Evolutionary conservation across 2,797 vertebrate species (phyloP), one percentile per base, ranked within the genome.

Genomic region (Carapus acus): DNA sequence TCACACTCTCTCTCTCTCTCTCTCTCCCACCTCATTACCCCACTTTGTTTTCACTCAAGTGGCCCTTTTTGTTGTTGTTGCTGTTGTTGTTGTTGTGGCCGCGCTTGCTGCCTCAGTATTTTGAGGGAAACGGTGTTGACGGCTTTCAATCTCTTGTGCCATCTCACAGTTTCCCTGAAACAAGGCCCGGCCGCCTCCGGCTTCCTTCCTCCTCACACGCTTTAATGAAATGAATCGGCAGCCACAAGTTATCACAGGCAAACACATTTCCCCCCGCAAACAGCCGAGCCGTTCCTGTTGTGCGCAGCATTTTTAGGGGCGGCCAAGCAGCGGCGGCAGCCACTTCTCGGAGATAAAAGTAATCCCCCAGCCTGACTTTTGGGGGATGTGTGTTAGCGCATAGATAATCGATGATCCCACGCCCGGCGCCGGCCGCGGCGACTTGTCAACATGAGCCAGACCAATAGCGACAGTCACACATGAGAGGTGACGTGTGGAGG

Each of bases 11-110:
- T n/a, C n/a, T n/a, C n/a, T n/a, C n/a, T n/a, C n/a, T n/a, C n/a
- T n/a, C n/a, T n/a, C 65, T 54, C 60, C 27, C 67, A 73, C 67
- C 64, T 74, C 81, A 78, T 83, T 77, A 75, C 60, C 43, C 71
- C 70, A 53, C 68, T 78, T 68, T 67, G 64, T 73, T 71, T 62
- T 73, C 41, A 60, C 48, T 69, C 59, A 60, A 62, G 54, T 48
- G 48, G 14, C 17, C 33, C 20, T 41, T 21, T 21, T 50, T 19
- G 34, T 33, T 37, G 13, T 27, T 20, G 18, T 20, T 34, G 16
- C 19, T 3, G 7, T 49, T n/a, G n/a, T n/a, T n/a, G n/a, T 54
- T 60, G 24, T 31, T 43, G 47, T 43, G 22, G 29, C 13, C 39
- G 20, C 45, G 58, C 27, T 52, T 22, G 20, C 41, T 33, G 20